A percentile compares a stretch with the other conserved stretches of the same genome.
Evolutionary conservation across 2,797 vertebrate species (phyloP).

Genomic region (Sylvilagus floridanus): DNA sequence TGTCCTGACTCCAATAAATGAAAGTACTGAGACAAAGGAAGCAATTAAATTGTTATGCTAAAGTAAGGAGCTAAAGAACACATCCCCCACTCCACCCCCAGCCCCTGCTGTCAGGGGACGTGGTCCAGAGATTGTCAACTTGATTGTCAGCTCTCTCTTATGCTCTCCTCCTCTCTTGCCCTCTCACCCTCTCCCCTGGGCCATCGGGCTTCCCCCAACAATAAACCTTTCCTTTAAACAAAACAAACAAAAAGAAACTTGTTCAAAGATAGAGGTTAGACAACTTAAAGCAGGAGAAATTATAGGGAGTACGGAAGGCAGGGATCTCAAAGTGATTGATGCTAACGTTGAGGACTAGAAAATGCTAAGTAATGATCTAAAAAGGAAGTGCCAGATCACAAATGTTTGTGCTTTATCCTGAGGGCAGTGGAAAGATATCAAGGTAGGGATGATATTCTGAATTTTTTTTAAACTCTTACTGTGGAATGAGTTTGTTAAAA

Average conservation of each 20-base stretch:
- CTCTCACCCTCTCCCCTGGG: too few species aligned
- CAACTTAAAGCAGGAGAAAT: slow-evolving; percentile 44
- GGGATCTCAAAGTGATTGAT: background rate
- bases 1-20: slow-evolving; percentile 29
- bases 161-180: too few species aligned
- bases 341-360: background rate
- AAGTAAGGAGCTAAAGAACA: slow-evolving; percentile 22
- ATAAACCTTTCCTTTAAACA: too few species aligned
- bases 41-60: slow-evolving; percentile 9
- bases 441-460: background rate
- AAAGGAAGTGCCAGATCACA: background rate
- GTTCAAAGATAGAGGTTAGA: background rate
- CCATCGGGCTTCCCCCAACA: background rate
- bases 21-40: background rate
- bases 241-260: too few species aligned
- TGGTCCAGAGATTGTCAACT: background rate
- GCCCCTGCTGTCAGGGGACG: background rate
- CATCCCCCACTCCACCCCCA: too few species aligned
- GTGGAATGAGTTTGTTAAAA: slow-evolving; percentile 1
- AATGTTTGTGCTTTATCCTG: background rate
- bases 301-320: background rate
- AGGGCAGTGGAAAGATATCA: background rate
- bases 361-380: background rate
- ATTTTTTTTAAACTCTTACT: background rate
- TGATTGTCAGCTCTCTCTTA: background rate